Evolutionary conservation across 2,797 vertebrate genomes (phyloP), one percentile per base, ranked within the genome.

Genomic region (Diglossa cyanea): DNA sequence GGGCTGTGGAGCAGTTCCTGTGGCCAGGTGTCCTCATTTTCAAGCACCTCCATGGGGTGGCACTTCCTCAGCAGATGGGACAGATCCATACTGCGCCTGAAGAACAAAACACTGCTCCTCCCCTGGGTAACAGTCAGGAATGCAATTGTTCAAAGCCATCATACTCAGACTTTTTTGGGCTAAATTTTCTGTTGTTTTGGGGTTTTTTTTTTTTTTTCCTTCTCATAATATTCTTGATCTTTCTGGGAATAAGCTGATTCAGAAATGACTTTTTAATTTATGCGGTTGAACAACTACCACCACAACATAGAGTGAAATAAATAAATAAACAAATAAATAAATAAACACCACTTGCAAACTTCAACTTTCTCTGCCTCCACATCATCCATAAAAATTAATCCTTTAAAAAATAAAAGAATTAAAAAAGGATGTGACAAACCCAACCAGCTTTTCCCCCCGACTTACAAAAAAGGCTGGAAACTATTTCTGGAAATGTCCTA

Each of bases 191-290:
- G 6, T 24, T 50, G 11, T 28, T n/a, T 37, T 11, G 8, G 9
- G 9, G 8, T 35, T 39, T 13, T 39, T 39, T 39, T 40, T 40
- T 39, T 42, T 33, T 10, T 26, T 19, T 13, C 1, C 3, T 4
- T 1, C 20, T 5, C 8, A 30, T 45, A 58, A 86, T 86, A 72
- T 42, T 72, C 55, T 55, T 75, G 31, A 63, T 86, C 68, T 83
- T 90, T 93, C 76, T 51, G 58, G 18, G 37, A 81, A 66, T 42
- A 75, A 66, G 33, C 2, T 88, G 85, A 70, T 58, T 92, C 61
- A 82, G 71, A 84, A 93, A 68, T 19, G 30, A 72, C 58, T 94
- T 94, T 89, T 80, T 58, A 68, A 91, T 93, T 86, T 83, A 44
- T 60, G 10, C 0, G 1, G 28, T 3, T 91, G 85, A 90, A 44